Percentiles rank a stretch among this genome's conserved stretches.
Evolutionary conservation across 2,113 vertebrate species (phyloP).

Genomic region (Datnioides undecimradiatus): DNA sequence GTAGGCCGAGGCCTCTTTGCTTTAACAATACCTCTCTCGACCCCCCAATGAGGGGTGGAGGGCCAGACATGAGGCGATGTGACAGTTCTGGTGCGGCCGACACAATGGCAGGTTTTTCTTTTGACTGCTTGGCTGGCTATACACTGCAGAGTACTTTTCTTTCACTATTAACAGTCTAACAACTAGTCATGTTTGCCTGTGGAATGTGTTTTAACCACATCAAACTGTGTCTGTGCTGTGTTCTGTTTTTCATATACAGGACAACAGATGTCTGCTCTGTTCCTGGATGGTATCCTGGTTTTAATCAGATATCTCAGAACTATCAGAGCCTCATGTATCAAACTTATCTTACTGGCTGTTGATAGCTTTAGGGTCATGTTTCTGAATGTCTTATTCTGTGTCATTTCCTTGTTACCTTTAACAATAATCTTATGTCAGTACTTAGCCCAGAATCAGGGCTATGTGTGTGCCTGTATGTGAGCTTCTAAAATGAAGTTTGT

Average conservation of each 20-base stretch:
- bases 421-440: neutral
- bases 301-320: conserved; percentile 11
- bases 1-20: conserved; percentile 68
- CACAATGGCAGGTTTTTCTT: conserved; percentile 81
- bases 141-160: conserved; percentile 49
- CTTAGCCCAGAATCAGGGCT: conserved; percentile 15
- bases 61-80: conserved; percentile 82
- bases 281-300: conserved; percentile 6
- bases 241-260: neutral
- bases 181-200: conserved; percentile 49
- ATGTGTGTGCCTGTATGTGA: conserved; percentile 35
- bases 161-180: conserved; percentile 44
- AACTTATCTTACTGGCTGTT: neutral
- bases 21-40: conserved; percentile 79
- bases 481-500: conserved; percentile 86
- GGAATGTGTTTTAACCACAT: conserved; percentile 47
- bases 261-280: conserved; percentile 2
- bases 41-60: conserved; percentile 77
- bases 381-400: neutral
- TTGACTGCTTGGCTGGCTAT: conserved; percentile 65
- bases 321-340: neutral
- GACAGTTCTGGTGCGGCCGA: conserved; percentile 82
- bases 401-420: conserved; percentile 16
- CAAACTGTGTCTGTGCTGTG: neutral
- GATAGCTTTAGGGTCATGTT: neutral